phyloP scores from a whole-genome alignment of 2,797 vertebrate species.

The Gouania willdenowi region DNA sequence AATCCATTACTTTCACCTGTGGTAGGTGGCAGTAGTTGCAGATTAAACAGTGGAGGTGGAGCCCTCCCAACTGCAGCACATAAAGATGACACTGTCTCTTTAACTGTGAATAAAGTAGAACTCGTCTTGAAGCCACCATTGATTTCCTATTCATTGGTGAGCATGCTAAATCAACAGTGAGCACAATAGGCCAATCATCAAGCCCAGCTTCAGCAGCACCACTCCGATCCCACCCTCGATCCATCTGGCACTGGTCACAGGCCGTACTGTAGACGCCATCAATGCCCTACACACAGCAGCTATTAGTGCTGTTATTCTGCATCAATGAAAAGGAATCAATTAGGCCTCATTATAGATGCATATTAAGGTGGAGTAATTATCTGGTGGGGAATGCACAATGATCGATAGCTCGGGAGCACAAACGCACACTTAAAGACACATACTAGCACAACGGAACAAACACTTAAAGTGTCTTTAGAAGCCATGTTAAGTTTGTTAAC shows the following conservation, averaged over 20 bases:
- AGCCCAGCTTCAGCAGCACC: slow-evolving; percentile 57
- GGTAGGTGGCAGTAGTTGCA: too few relatives aligned
- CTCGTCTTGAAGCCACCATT: slow-evolving; percentile 64
- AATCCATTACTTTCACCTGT: too few relatives aligned
- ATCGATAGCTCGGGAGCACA: slow-evolving; percentile 64
- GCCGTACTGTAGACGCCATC: slow-evolving; percentile 50
- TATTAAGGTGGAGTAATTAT: slow-evolving; percentile 73
- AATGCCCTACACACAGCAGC: slow-evolving; percentile 47
- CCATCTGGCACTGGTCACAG: slow-evolving; percentile 60
- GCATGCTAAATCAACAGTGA: slow-evolving; percentile 78
- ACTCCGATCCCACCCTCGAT: slow-evolving; percentile 60
- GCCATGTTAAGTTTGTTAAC: too few relatives aligned
- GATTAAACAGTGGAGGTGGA: too few relatives aligned
- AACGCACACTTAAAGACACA: slow-evolving; percentile 73
- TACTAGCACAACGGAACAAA: slow-evolving; percentile 65
- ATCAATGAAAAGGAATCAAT: slow-evolving; percentile 71
- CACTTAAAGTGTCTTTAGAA: too few relatives aligned
- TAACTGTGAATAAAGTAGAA: slow-evolving; percentile 54
- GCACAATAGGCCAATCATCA: slow-evolving; percentile 81
- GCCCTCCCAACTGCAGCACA: too few relatives aligned
- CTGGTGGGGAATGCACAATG: slow-evolving; percentile 55
- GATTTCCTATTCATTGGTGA: slow-evolving; percentile 81
- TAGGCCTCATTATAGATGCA: slow-evolving; percentile 69
- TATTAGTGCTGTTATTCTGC: slow-evolving; percentile 65
- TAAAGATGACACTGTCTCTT: slow-evolving; percentile 53